Evolutionary conservation across 2,888 invertebrate species (phyloP).

Genomic region (Aphidius colemani): DNA sequence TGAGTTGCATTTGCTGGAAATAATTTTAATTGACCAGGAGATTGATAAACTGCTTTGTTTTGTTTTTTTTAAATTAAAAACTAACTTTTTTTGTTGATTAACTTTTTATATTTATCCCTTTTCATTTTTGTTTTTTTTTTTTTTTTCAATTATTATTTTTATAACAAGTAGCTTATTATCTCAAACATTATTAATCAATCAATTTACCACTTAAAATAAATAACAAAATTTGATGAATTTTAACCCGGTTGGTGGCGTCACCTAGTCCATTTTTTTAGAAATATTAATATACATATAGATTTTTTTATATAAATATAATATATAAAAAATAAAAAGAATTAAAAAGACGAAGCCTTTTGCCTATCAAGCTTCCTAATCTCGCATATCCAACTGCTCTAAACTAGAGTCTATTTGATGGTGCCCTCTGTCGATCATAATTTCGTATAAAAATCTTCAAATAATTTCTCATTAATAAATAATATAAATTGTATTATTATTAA

Average conservation of each 20-base stretch:
- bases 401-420: constrained; percentile 45
- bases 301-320: constrained; percentile 1
- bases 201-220: no score
- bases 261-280: background rate
- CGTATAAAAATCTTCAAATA: background rate
- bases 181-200: no score
- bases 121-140: no score
- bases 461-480: background rate
- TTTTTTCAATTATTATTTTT: no score
- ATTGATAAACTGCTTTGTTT: no score
- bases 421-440: constrained; percentile 48
- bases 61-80: no score
- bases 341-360: constrained; percentile 44
- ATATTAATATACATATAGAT: background rate
- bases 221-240: no score
- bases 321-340: background rate
- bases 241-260: constrained; percentile 11
- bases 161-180: no score
- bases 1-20: no score
- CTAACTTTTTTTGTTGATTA: no score
- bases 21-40: no score
- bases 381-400: constrained; percentile 35
- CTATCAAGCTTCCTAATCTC: constrained; percentile 49
- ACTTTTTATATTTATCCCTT: no score
- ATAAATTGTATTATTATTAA: background rate